These are phyloP conservation scores for Theocolax elegans DNA, from an alignment of 1,140 invertebrate genomes.

Conservation along the genomic window DNA sequence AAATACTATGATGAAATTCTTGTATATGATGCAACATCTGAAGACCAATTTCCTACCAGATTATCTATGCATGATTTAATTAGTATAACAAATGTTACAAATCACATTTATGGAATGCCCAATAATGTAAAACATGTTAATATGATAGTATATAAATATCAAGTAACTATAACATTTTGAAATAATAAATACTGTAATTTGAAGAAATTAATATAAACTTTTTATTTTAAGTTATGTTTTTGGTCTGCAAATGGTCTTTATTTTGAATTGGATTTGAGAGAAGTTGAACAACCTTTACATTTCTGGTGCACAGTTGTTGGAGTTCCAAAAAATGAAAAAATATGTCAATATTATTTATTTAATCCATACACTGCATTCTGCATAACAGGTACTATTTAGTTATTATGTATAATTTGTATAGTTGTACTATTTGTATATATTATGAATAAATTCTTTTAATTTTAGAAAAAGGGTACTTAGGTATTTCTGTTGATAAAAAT, in stretches of 20 bases:
- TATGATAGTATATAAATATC: conserved; percentile 26
- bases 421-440: background rate
- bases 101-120: background rate
- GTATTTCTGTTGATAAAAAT: conserved; percentile 40
- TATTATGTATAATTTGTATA: no score
- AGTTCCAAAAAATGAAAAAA: conserved; percentile 27
- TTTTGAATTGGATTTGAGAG: conserved; percentile 17
- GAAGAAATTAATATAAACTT: no score
- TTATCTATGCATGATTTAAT: conserved; percentile 17
- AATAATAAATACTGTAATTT: background rate
- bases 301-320: background rate
- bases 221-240: conserved; percentile 40
- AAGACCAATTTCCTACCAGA: conserved; percentile 7
- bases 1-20: conserved; percentile 2
- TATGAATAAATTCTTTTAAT: background rate
- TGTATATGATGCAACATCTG: background rate
- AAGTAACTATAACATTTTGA: conserved; percentile 1
- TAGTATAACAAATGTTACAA: background rate
- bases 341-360: conserved; percentile 45
- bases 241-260: conserved; percentile 39
- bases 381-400: conserved; percentile 41
- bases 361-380: conserved; percentile 43
- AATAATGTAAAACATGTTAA: conserved; percentile 11
- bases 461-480: conserved; percentile 45
- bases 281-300: background rate